Evolutionary conservation across 2,888 invertebrate genomes (phyloP).

Genomic region (Lottia gigantea): DNA sequence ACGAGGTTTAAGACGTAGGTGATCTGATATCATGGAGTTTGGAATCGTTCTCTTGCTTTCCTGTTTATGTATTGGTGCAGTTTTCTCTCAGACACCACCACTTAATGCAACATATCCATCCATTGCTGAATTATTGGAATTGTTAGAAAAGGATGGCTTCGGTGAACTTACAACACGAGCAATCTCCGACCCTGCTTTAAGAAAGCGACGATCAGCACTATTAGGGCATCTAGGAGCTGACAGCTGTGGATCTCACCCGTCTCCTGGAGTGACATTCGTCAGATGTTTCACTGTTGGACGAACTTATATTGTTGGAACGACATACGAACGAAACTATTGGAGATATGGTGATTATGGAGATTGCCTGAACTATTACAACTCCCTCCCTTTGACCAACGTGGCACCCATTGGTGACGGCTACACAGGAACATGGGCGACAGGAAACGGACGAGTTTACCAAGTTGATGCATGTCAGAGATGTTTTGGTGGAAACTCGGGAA

Average conservation of each 20-base stretch:
- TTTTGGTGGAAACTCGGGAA: slow-evolving; percentile 1
- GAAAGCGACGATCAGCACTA: not conserved
- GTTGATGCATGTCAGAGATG: not conserved
- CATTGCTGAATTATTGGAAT: no score
- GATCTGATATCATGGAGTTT: no score
- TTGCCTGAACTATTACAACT: not conserved
- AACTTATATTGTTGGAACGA: not conserved
- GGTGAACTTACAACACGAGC: no score
- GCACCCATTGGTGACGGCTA: not conserved
- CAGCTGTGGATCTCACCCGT: not conserved
- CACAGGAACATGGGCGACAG: not conserved
- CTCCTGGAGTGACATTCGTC: not conserved
- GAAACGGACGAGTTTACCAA: not conserved
- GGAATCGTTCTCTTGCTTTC: no score
- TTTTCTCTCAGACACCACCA: no score
- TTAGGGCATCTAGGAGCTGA: not conserved
- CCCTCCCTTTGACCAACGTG: not conserved
- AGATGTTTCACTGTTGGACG: not conserved
- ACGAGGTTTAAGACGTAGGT: no score
- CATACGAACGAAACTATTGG: not conserved
- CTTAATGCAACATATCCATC: no score
- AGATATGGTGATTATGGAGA: not conserved
- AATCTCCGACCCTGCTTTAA: no score
- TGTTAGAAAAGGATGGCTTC: no score
- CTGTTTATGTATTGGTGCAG: no score